Conservation (phyloP, 1,140 invertebrate genomes). For the Cataglyphis hispanica region DNA sequence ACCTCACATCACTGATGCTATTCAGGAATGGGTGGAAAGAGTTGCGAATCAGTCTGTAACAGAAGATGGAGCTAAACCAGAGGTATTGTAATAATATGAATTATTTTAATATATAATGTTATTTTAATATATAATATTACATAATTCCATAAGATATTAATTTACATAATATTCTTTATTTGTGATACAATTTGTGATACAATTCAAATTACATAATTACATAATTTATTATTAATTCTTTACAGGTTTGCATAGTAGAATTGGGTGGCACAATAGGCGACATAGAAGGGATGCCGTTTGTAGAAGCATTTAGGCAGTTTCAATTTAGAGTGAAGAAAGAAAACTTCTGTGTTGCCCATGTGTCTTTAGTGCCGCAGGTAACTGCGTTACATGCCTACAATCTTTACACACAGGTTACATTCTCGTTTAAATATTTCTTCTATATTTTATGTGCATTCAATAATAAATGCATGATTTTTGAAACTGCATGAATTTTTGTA, state of each 20-base stretch:
- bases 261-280: slow-evolving; percentile 99
- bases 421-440: slow-evolving; percentile 1
- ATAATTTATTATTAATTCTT: slow-evolving; percentile 27
- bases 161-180: slow-evolving; percentile 15
- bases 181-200: slow-evolving; percentile 12
- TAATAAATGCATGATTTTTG: slow-evolving; percentile 6
- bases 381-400: not conserved
- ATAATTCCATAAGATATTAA: slow-evolving; percentile 28
- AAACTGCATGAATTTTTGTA: not conserved
- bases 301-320: slow-evolving; percentile 99
- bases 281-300: slow-evolving; percentile 99
- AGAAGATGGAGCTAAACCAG: slow-evolving; percentile 91
- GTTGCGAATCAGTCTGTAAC: slow-evolving; percentile 96
- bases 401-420: not conserved
- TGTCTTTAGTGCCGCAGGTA: slow-evolving; percentile 73
- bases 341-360: slow-evolving; percentile 73
- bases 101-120: slow-evolving; percentile 4
- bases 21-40: slow-evolving; percentile 98
- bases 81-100: slow-evolving; percentile 86
- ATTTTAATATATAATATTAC: too few species aligned
- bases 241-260: slow-evolving; percentile 95
- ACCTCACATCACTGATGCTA: slow-evolving; percentile 99
- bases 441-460: slow-evolving; percentile 5
- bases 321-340: slow-evolving; percentile 86
- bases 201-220: too few species aligned